Conservation (phyloP, 2,113 vertebrate species). For the Sapajus apella region DNA sequence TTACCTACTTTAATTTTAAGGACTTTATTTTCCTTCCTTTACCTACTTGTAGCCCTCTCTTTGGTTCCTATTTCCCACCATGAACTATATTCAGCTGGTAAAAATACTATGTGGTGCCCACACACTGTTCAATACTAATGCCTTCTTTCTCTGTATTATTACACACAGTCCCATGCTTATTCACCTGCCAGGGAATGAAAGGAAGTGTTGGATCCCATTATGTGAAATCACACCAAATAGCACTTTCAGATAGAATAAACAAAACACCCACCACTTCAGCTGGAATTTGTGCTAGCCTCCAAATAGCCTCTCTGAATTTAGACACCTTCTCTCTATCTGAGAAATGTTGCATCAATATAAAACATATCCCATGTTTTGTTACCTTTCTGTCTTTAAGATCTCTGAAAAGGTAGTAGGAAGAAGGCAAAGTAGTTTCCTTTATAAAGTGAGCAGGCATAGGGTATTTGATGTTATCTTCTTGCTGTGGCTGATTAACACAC, state of each 20-base stretch:
- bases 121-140: not conserved
- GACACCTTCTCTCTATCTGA: not conserved
- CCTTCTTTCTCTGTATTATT: slow-evolving; percentile 28
- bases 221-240: slow-evolving; percentile 55
- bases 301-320: slow-evolving; percentile 35
- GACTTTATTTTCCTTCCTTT: not conserved
- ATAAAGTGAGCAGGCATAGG: not conserved
- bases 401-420: not conserved
- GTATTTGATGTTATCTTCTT: slow-evolving; percentile 23
- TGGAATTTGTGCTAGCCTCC: not conserved
- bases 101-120: not conserved
- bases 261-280: slow-evolving; percentile 38
- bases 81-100: not conserved
- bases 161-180: not conserved
- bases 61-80: not conserved
- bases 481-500: slow-evolving; percentile 54
- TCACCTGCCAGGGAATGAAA: slow-evolving; percentile 2
- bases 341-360: slow-evolving; percentile 14
- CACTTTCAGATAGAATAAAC: slow-evolving; percentile 55
- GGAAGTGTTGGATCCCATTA: not conserved
- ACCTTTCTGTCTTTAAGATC: slow-evolving; percentile 30
- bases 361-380: not conserved
- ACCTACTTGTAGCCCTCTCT: not conserved
- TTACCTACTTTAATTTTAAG: not conserved
- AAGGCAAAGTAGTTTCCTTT: slow-evolving; percentile 35